A percentile compares a stretch with the other conserved stretches of the same genome.
These are phyloP conservation scores for Candoia aspera DNA, from an alignment of 2,113 vertebrate genomes.

Conservation along the genomic window DNA sequence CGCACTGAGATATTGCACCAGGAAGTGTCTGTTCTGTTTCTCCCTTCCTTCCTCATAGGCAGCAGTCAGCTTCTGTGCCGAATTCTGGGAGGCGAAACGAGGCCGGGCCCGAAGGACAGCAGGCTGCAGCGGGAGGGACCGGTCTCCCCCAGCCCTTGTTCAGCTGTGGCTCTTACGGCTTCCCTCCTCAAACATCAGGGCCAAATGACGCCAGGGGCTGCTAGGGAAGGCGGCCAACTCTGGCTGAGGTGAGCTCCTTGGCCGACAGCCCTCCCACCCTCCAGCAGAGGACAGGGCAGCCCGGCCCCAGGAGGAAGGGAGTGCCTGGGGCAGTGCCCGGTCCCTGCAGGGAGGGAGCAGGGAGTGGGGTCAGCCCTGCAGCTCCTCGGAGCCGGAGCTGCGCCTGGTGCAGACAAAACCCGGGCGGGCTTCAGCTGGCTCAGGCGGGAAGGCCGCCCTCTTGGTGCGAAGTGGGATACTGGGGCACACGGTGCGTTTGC, in stretches of 20 bases:
- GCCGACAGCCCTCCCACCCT: background rate
- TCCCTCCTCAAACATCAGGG: background rate
- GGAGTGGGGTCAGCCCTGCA: no score
- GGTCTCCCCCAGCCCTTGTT: background rate
- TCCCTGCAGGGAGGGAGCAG: no score
- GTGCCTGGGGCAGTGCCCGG: no score
- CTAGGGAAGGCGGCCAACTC: background rate
- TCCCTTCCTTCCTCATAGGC: background rate
- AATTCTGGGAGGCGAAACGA: background rate
- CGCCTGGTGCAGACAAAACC: no score
- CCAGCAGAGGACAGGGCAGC: background rate
- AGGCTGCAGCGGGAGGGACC: background rate
- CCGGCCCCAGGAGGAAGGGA: no score
- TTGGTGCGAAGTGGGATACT: no score
- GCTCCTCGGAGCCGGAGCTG: no score
- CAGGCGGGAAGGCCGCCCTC: no score
- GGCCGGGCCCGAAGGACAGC: no score
- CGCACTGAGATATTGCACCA: background rate
- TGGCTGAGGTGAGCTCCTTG: background rate
- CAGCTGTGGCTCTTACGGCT: background rate
- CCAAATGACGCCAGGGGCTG: background rate
- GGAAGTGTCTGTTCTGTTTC: background rate
- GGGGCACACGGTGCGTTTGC: no score
- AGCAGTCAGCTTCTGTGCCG: background rate
- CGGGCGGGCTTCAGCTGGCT: no score